These are phyloP conservation scores for Anodontia alba DNA, from an alignment of 2,888 invertebrate genomes.

Conservation along the genomic window DNA sequence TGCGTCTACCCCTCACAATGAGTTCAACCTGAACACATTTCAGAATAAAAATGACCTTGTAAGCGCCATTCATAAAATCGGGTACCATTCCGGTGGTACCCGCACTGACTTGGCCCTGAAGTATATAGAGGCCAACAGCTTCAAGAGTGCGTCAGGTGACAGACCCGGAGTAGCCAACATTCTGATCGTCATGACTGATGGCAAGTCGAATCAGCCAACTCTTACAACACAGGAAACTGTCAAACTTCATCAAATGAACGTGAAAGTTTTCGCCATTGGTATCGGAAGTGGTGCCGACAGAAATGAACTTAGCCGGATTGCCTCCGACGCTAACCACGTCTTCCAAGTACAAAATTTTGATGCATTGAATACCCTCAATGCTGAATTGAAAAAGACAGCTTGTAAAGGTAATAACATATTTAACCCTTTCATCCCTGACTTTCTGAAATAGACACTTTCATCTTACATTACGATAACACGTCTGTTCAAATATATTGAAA, in stretches of 20 bases:
- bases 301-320: conserved; percentile 74
- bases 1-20: conserved; percentile 62
- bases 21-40: conserved; percentile 74
- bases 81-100: conserved; percentile 73
- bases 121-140: conserved; percentile 68
- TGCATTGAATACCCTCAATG: conserved; percentile 71
- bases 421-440: too few species aligned
- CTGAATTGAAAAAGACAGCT: conserved; percentile 72
- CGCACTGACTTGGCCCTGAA: conserved; percentile 75
- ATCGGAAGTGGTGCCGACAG: conserved; percentile 71
- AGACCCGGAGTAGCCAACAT: conserved; percentile 72
- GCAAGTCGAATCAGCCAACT: conserved; percentile 64
- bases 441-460: too few species aligned
- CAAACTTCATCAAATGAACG: conserved; percentile 61
- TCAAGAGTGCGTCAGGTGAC: conserved; percentile 53
- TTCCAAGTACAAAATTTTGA: conserved; percentile 73
- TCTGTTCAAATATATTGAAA: too few species aligned
- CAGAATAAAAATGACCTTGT: conserved; percentile 59
- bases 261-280: conserved; percentile 71
- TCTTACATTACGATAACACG: too few species aligned
- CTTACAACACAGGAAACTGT: conserved; percentile 58
- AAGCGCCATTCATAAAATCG: conserved; percentile 68
- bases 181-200: conserved; percentile 76
- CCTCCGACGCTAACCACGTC: conserved; percentile 72
- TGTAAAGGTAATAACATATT: conserved; percentile 38